Evolutionary conservation across 1,140 invertebrate genomes (phyloP).

Genomic region (Cephus cinctus): DNA sequence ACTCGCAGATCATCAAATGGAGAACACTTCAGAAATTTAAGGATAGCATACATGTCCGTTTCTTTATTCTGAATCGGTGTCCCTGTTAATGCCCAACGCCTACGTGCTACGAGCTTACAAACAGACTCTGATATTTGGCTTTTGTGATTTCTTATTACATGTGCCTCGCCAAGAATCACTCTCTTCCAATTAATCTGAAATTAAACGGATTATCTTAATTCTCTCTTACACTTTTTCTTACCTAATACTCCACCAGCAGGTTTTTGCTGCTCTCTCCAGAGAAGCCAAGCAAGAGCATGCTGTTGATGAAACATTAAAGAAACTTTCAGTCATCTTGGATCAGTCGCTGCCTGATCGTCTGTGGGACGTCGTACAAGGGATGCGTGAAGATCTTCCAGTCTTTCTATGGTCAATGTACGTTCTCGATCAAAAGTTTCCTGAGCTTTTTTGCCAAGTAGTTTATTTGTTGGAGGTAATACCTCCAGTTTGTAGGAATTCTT

Average conservation of each 20-base stretch:
- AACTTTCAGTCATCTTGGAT: constrained; percentile 62
- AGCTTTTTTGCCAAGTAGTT: constrained; percentile 36
- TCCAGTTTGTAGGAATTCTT: too few species aligned
- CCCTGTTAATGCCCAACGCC: constrained; percentile 83
- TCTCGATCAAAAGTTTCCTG: constrained; percentile 60
- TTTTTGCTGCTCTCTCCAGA: constrained; percentile 77
- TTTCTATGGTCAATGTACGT: constrained; percentile 64
- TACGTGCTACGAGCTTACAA: constrained; percentile 58
- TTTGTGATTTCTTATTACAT: constrained; percentile 82
- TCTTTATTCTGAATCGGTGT: constrained; percentile 91
- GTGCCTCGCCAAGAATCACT: constrained; percentile 93
- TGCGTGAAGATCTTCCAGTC: constrained; percentile 67
- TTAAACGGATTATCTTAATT: too few species aligned
- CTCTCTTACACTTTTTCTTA: too few species aligned
- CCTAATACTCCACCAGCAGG: constrained; percentile 72
- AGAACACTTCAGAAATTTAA: constrained; percentile 75
- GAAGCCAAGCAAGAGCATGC: constrained; percentile 78
- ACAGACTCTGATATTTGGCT: constrained; percentile 67
- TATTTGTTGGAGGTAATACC: too few species aligned
- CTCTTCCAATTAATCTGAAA: too few species aligned
- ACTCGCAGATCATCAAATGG: constrained; percentile 76
- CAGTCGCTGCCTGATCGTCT: constrained; percentile 56
- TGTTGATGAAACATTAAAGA: constrained; percentile 78
- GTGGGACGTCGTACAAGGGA: constrained; percentile 64
- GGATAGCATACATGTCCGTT: constrained; percentile 76